Percentiles rank a stretch among this genome's conserved stretches.
These are phyloP conservation scores for Pogonomyrmex barbatus DNA, from an alignment of 1,140 invertebrate genomes.

Conservation along the genomic window DNA sequence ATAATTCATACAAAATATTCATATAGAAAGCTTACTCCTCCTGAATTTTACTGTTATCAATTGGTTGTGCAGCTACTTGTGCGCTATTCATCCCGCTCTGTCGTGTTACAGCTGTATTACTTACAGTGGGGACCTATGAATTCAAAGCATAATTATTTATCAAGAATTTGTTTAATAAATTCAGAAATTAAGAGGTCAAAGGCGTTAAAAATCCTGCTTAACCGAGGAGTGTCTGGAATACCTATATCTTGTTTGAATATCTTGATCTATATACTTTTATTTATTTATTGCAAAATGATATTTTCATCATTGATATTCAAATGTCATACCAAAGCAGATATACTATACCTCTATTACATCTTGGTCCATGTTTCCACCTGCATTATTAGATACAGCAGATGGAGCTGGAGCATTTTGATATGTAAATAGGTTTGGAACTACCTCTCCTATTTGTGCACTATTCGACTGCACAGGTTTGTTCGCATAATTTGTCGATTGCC, in stretches of 20 bases:
- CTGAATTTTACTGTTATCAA: conserved; percentile 32
- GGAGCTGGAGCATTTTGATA: conserved; percentile 25
- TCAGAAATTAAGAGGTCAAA: no score
- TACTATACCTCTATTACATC: conserved; percentile 36
- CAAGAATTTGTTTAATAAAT: no score
- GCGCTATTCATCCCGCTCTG: conserved; percentile 5
- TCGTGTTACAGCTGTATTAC: neutral
- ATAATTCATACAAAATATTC: conserved; percentile 40
- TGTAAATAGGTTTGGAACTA: conserved; percentile 40
- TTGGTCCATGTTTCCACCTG: neutral
- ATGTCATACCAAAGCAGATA: neutral
- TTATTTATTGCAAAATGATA: neutral
- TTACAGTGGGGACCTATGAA: conserved; percentile 39
- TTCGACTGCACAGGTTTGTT: conserved; percentile 5
- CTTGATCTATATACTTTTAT: neutral
- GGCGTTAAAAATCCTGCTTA: no score
- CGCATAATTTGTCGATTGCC: conserved; percentile 31
- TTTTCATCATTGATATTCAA: no score
- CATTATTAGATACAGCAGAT: neutral
- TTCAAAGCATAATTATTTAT: conserved; percentile 12
- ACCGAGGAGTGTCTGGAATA: no score
- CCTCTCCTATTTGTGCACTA: neutral
- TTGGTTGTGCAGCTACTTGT: conserved; percentile 30
- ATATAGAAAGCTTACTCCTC: conserved; percentile 21
- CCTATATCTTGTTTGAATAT: no score